Conservation (phyloP, 2,888 invertebrate genomes). For the Sinelater perroti region DNA sequence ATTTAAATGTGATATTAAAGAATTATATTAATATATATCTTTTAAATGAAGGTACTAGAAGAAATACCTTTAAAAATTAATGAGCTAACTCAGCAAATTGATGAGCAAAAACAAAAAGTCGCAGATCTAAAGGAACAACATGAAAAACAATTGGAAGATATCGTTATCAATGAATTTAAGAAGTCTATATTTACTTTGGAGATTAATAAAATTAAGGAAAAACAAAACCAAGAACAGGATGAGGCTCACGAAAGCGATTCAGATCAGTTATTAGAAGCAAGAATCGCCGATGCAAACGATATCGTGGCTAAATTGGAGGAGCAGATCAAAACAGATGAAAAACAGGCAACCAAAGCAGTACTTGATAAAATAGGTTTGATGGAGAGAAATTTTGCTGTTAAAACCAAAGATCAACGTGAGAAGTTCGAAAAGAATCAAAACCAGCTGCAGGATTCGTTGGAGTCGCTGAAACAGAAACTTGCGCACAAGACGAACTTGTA, state of each 20-base stretch:
- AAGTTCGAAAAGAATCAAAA: no score
- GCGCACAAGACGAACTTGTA: no score
- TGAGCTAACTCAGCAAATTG: neutral
- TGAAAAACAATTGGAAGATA: neutral
- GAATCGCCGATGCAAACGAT: neutral
- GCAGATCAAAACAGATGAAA: neutral
- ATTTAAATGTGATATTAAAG: neutral
- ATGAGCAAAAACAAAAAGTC: neutral
- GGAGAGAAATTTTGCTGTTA: neutral
- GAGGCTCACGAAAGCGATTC: neutral
- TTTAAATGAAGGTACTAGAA: neutral
- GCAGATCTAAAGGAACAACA: neutral
- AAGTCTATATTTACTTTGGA: neutral
- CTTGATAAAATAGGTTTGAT: neutral
- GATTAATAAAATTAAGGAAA: neutral
- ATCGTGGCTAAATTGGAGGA: neutral
- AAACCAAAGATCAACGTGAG: no score
- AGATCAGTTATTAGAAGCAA: neutral
- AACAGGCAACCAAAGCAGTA: neutral
- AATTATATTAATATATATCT: neutral
- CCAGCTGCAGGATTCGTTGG: no score
- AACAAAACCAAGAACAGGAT: neutral
- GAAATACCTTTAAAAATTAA: neutral
- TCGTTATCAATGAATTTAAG: neutral
- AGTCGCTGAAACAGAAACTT: no score